A percentile compares a stretch with the other conserved stretches of the same genome.
phyloP scores from a whole-genome alignment of 2,113 vertebrate species.

The Pseudonaja textilis region DNA sequence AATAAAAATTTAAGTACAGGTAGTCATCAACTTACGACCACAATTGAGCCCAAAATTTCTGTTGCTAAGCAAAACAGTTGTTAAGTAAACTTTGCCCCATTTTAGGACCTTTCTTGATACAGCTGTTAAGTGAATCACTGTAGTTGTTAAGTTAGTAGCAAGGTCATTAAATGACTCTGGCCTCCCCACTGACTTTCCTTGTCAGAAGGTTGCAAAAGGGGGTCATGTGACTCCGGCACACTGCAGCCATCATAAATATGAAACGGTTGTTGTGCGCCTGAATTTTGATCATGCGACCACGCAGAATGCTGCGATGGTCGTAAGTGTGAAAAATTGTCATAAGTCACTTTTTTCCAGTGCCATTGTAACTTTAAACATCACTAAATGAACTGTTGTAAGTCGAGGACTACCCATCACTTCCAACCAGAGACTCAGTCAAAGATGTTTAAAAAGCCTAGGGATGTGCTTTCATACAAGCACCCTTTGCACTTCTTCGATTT shows the following conservation, averaged over 20 bases:
- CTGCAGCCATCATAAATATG: not conserved
- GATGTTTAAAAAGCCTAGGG: not conserved
- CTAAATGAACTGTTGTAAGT: not conserved
- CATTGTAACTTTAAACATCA: not conserved
- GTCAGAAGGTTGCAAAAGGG: not conserved
- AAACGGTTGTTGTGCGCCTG: not conserved
- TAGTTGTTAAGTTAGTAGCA: not conserved
- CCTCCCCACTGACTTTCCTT: not conserved
- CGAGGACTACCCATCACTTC: not conserved
- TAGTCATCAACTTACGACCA: not conserved
- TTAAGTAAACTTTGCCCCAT: not conserved
- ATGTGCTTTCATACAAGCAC: not conserved
- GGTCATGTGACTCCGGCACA: fast-evolving
- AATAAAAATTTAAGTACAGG: not conserved
- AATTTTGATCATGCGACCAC: not conserved
- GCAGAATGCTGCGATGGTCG: not conserved
- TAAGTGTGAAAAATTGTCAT: not conserved
- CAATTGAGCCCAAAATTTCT: not conserved
- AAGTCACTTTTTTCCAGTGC: not conserved
- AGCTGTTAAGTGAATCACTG: not conserved
- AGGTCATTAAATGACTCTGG: not conserved
- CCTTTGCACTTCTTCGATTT: conserved; percentile 1
- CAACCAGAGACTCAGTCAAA: not conserved
- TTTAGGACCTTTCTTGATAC: not conserved
- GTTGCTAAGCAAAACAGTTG: not conserved